Base-by-base conservation (phyloP, 2,888 invertebrate genomes). In the Deilephila porcellus region DNA sequence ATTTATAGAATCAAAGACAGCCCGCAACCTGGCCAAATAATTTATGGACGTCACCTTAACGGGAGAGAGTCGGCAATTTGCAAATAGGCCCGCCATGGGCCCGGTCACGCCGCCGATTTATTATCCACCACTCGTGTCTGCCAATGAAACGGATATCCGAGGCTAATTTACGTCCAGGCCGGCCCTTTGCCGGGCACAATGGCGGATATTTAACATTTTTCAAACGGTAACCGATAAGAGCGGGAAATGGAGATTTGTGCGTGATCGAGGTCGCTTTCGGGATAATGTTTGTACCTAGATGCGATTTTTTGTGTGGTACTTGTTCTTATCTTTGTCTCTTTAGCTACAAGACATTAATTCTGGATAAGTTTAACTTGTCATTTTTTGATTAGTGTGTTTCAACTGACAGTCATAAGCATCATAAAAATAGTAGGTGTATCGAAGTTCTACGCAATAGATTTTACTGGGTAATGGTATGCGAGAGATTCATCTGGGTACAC, bases 71-170 rank as follows among this genome's bases (percentile, higher is more conserved):
- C 71, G 71, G 60, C 60, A 71, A 71, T 71, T 71, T 71, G 71
- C 71, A 71, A 71, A 71, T 71, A 60, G 71, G 56, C 60, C 60
- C 71, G 60, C 17, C 45, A 45, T 52, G 45, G 45, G 64, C 67
- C 67, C 67, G 67, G 67, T 67, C 67, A 67, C 45, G 45, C 25
- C 60, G 60, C 45, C 73, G 32, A 75, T 75, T 75, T 73, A 72
- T 75, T 75, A 75, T 75, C 75, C 75, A 71, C 52, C 71, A 70
- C 74, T 72, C 74, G 56, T 72, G 72, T 72, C 75, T 75, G 75
- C 71, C 75, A 70, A 73, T 75, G 73, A 70, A 72, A 75, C 64
- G 75, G 75, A 73, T 73, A 73, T 71, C 70, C 72, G 70, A 25
- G 60, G 53, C 75, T 75, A 75, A 75, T 75, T 75, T 73, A 75